A percentile compares a stretch with the other conserved stretches of the same genome.
Evolutionary conservation across 2,888 invertebrate genomes (phyloP).

Genomic region (Tetrapedia diversipes): DNA sequence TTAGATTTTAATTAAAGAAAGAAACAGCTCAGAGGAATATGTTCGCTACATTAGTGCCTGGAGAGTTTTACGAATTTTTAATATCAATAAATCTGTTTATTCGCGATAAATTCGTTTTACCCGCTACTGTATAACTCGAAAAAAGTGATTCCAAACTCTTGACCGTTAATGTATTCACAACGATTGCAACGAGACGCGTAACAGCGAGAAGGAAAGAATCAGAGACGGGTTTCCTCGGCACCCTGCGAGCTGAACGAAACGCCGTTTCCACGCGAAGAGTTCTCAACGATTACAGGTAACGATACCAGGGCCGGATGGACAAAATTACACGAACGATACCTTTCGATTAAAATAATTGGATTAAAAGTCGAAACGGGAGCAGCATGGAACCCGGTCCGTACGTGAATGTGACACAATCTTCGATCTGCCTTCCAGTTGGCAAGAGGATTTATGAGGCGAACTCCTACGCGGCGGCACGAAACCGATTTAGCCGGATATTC

Average conservation of each 20-base stretch:
- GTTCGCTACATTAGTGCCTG: too few relatives aligned
- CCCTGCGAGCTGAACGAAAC: background rate
- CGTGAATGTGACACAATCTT: constrained; percentile 64
- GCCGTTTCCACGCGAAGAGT: constrained; percentile 12
- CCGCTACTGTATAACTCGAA: too few relatives aligned
- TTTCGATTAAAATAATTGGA: constrained; percentile 62
- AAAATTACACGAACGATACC: constrained; percentile 51
- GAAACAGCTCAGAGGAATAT: too few relatives aligned
- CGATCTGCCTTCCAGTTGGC: constrained; percentile 61
- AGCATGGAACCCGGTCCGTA: constrained; percentile 37
- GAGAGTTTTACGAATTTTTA: too few relatives aligned
- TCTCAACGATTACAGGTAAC: constrained; percentile 30
- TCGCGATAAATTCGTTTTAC: too few relatives aligned
- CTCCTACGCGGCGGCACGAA: constrained; percentile 58
- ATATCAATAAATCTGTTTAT: too few relatives aligned
- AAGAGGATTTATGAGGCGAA: constrained; percentile 63
- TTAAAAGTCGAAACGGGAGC: constrained; percentile 55
- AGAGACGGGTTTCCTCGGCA: background rate
- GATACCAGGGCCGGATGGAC: constrained; percentile 39
- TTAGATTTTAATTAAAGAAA: too few relatives aligned
- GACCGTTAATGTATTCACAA: too few relatives aligned
- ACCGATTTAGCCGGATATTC: constrained; percentile 33
- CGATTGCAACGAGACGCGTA: too few relatives aligned
- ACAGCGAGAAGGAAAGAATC: background rate
- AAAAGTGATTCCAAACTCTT: too few relatives aligned